Percentiles rank a stretch among this genome's conserved stretches.
Conservation (phyloP, 2,888 invertebrate genomes). For the Tromatobia lineatoria region DNA sequence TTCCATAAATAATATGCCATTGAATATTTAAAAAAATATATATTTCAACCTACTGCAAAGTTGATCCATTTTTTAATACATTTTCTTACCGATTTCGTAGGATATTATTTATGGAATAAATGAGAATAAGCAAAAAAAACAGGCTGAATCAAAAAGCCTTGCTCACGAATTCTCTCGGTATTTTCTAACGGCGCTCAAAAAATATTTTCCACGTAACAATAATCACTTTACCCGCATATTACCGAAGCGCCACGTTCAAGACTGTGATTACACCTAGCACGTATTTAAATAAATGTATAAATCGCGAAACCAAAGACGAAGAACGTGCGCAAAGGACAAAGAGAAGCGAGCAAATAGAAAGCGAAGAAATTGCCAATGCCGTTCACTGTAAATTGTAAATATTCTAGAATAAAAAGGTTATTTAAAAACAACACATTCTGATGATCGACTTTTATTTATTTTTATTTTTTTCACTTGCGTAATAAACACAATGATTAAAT, state of each 20-base stretch:
- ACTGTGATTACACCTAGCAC: conserved; percentile 83
- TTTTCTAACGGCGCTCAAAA: conserved; percentile 20
- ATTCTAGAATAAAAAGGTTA: conserved; percentile 45
- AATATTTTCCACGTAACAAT: not conserved
- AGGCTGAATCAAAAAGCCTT: too few relatives aligned
- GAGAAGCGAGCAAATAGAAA: not conserved
- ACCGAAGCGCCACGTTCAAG: conserved; percentile 72
- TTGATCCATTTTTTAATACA: too few relatives aligned
- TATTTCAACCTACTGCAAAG: too few relatives aligned
- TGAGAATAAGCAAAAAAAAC: too few relatives aligned
- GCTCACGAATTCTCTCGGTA: conserved; percentile 7
- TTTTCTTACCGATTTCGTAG: too few relatives aligned
- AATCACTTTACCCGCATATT: conserved; percentile 17
- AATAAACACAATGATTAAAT: conserved; percentile 15
- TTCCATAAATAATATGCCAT: too few relatives aligned
- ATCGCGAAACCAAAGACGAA: conserved; percentile 15
- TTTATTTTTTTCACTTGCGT: conserved; percentile 12
- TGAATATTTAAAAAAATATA: too few relatives aligned
- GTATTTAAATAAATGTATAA: conserved; percentile 70
- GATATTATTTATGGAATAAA: too few relatives aligned
- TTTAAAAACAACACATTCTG: conserved; percentile 37
- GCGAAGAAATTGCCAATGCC: not conserved
- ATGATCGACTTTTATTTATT: conserved; percentile 1
- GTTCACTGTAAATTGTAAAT: conserved; percentile 74
- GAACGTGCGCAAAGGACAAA: conserved; percentile 31